Evolutionary conservation across 2,113 vertebrate genomes (phyloP).

Genomic region (Echinops telfairi): DNA sequence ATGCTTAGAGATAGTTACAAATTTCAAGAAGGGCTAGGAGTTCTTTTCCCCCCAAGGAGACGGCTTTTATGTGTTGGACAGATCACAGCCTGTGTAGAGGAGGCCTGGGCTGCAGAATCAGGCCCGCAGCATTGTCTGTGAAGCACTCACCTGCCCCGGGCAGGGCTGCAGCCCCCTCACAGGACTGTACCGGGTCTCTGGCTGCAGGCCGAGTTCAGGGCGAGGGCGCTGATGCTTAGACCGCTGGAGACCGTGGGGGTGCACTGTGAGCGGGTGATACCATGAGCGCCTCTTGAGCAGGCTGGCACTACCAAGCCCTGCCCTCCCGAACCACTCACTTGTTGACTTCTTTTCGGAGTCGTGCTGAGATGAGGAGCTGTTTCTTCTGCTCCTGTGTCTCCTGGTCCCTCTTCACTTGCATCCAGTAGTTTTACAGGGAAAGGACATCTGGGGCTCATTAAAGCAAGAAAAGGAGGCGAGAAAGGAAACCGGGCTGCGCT

Average conservation of each 20-base stretch:
- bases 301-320: neutral
- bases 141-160: neutral
- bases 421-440: neutral
- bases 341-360: too few species aligned
- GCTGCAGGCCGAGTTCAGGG: too few species aligned
- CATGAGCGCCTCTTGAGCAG: neutral
- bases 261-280: too few species aligned
- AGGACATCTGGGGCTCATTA: neutral
- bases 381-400: neutral
- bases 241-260: neutral
- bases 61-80: slow-evolving; percentile 65
- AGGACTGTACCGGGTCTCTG: neutral
- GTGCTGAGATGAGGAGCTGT: too few species aligned
- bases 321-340: neutral
- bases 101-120: slow-evolving; percentile 7
- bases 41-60: slow-evolving; percentile 72
- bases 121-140: slow-evolving; percentile 42
- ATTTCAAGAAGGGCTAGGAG: slow-evolving; percentile 40
- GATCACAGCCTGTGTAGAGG: slow-evolving; percentile 64
- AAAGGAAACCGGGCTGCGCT: neutral
- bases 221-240: rapidly evolving
- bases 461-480: neutral
- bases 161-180: neutral
- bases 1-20: neutral
- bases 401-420: neutral